phyloP scores from a whole-genome alignment of 2,888 invertebrate species.

The Hyalella azteca region DNA sequence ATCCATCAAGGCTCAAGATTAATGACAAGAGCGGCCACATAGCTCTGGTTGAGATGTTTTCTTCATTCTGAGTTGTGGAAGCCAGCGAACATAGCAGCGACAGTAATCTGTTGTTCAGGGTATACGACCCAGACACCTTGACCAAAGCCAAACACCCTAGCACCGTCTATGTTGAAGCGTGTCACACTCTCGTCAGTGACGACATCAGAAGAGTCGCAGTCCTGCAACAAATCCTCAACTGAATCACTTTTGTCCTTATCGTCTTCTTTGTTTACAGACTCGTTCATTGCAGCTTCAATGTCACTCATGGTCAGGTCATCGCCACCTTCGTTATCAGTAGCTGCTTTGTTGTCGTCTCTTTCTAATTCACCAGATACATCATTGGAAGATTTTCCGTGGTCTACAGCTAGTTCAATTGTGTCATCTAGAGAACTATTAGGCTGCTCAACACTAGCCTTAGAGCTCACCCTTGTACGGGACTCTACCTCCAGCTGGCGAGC shows the following conservation, averaged over 20 bases:
- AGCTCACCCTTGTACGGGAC: not conserved
- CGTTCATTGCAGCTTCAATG: not conserved
- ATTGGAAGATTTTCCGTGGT: not conserved
- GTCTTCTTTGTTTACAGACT: not conserved
- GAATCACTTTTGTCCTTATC: not conserved
- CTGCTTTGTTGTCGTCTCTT: not conserved
- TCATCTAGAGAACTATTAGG: not conserved
- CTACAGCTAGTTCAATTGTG: not conserved
- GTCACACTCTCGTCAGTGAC: constrained; percentile 30
- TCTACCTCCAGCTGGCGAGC: constrained; percentile 59
- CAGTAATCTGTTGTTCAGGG: constrained; percentile 37
- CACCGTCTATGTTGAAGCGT: constrained; percentile 59
- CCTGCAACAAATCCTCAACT: no score
- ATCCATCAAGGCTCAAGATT: no score
- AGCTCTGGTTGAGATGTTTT: no score
- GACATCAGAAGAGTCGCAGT: no score
- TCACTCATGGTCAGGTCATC: not conserved
- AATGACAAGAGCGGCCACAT: no score
- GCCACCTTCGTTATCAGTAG: not conserved
- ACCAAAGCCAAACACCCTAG: constrained; percentile 60
- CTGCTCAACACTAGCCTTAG: not conserved
- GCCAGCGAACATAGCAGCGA: not conserved
- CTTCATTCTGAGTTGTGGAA: not conserved
- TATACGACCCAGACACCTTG: constrained; percentile 61
- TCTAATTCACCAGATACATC: not conserved